Evolutionary conservation across 2,113 vertebrate genomes (phyloP).

Genomic region (Salminus brasiliensis): DNA sequence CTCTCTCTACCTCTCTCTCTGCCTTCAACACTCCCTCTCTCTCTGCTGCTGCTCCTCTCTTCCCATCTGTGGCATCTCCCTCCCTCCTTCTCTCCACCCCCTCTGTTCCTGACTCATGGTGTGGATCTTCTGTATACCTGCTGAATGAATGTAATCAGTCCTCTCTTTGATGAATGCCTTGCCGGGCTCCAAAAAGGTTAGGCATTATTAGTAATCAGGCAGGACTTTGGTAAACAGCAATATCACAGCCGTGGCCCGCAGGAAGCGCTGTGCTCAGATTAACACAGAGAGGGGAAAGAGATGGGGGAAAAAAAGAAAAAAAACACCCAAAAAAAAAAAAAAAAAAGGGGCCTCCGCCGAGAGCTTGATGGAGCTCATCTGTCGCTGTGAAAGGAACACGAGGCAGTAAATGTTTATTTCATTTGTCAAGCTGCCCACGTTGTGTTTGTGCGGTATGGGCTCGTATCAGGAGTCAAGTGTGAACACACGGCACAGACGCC

Average conservation of each 20-base stretch:
- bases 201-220: conserved; percentile 56
- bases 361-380: conserved; percentile 39
- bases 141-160: conserved; percentile 43
- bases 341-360: background rate
- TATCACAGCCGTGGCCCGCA: conserved; percentile 46
- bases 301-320: background rate
- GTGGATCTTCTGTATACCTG: background rate
- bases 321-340: too few species aligned
- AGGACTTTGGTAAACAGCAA: conserved; percentile 43
- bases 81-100: background rate
- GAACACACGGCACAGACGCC: background rate
- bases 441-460: conserved; percentile 11
- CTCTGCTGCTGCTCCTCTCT: background rate
- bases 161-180: conserved; percentile 52
- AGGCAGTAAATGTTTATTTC: conserved; percentile 32
- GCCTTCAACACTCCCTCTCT: background rate
- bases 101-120: background rate
- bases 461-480: conserved; percentile 1
- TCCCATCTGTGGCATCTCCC: background rate
- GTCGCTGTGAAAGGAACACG: conserved; percentile 35
- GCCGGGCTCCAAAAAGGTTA: conserved; percentile 48
- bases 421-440: conserved; percentile 35
- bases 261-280: conserved; percentile 31
- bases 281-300: conserved; percentile 6
- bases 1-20: background rate